Conservation (phyloP, 2,888 invertebrate species). For the Kuschelorhynchus macadamiae region DNA sequence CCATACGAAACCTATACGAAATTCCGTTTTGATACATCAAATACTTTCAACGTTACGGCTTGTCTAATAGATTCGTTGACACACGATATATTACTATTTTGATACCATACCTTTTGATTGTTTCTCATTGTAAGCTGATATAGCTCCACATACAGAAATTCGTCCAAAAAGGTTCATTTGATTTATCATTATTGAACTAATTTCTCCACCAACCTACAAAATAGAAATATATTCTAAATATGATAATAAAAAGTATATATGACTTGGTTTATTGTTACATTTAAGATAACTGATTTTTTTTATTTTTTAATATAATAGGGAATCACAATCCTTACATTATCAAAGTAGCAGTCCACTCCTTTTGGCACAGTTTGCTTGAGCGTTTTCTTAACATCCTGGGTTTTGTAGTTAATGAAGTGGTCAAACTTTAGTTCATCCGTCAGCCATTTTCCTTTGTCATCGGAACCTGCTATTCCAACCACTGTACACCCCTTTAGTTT, state of each 20-base stretch:
- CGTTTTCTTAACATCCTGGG: conserved; percentile 70
- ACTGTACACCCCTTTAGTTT: conserved; percentile 75
- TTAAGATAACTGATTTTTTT: no score
- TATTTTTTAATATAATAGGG: no score
- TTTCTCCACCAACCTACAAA: conserved; percentile 73
- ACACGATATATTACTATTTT: no score
- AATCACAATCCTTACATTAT: conserved; percentile 80
- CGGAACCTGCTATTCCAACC: conserved; percentile 80
- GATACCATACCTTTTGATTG: conserved; percentile 54
- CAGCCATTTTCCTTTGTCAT: conserved; percentile 79
- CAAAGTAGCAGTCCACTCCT: conserved; percentile 84
- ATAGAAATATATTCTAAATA: background rate
- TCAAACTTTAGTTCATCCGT: conserved; percentile 78
- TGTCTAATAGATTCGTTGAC: no score
- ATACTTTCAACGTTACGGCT: no score
- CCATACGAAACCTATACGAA: no score
- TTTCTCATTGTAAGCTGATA: conserved; percentile 76
- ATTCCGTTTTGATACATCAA: no score
- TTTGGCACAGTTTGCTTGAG: conserved; percentile 76
- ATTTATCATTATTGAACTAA: conserved; percentile 75
- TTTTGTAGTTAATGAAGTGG: conserved; percentile 81
- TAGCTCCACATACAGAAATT: conserved; percentile 79
- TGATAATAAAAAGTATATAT: background rate
- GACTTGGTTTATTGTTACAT: background rate
- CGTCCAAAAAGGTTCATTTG: conserved; percentile 79